Evolutionary conservation across 2,888 invertebrate genomes (phyloP).

Genomic region (Acrobasis consociella): DNA sequence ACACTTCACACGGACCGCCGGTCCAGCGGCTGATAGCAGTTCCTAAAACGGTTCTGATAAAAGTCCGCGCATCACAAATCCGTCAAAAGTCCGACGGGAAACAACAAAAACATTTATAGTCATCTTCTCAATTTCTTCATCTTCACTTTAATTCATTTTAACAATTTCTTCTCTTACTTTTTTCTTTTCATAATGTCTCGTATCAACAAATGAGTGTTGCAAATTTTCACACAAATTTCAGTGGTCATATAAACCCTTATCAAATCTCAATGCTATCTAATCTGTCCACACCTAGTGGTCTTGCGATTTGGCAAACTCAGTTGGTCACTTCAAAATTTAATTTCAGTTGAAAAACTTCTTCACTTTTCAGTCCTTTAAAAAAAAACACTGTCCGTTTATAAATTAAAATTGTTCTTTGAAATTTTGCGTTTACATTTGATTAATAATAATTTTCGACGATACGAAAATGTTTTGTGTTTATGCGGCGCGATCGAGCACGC

Average conservation of each 20-base stretch:
- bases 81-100: constrained; percentile 70
- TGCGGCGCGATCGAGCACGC: constrained; percentile 70
- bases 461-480: constrained; percentile 63
- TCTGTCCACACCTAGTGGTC: constrained; percentile 73
- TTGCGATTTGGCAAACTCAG: constrained; percentile 57
- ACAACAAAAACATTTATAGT: constrained; percentile 51
- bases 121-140: constrained; percentile 67
- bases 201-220: constrained; percentile 53
- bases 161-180: constrained; percentile 60
- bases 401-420: constrained; percentile 36
- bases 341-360: constrained; percentile 54
- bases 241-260: constrained; percentile 71
- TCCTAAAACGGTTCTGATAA: constrained; percentile 70
- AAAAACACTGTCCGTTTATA: constrained; percentile 55
- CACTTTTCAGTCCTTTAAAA: constrained; percentile 62
- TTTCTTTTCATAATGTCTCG: constrained; percentile 74
- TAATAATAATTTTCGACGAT: constrained; percentile 30
- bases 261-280: constrained; percentile 77
- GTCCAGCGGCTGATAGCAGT: constrained; percentile 74
- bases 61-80: constrained; percentile 62
- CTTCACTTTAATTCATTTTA: constrained; percentile 39
- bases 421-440: not conserved
- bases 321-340: constrained; percentile 60
- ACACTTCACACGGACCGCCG: constrained; percentile 79
- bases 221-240: constrained; percentile 63